These are phyloP conservation scores for Lordiphosa stackelbergi DNA, from an alignment of 1,140 invertebrate genomes.

Conservation along the genomic window DNA sequence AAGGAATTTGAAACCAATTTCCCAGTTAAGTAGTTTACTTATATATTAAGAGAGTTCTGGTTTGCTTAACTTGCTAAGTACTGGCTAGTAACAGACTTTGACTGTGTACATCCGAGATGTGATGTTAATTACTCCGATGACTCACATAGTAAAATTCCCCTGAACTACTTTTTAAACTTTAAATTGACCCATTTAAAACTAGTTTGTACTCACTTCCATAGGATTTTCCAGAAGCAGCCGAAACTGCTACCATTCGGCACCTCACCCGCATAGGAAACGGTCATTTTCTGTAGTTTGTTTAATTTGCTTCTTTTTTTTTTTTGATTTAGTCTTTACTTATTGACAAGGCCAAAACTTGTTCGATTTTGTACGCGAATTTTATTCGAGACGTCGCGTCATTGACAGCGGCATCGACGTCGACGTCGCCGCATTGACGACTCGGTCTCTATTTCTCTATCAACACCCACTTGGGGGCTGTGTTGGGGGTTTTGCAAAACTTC, in stretches of 20 bases:
- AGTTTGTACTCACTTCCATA: conserved; percentile 85
- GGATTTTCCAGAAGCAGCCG: conserved; percentile 92
- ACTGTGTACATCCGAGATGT: conserved; percentile 15
- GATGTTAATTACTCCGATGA: conserved; percentile 55
- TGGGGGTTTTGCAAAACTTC: conserved; percentile 12
- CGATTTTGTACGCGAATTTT: conserved; percentile 47
- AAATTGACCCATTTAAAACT: conserved; percentile 34
- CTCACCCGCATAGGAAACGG: conserved; percentile 90
- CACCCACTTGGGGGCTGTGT: conserved; percentile 4
- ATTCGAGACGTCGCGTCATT: conserved; percentile 35
- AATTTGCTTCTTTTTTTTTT: conserved; percentile 18
- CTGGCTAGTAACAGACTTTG: neutral
- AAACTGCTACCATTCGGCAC: conserved; percentile 93
- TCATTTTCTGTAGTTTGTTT: conserved; percentile 80
- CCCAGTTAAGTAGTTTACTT: too few relatives aligned
- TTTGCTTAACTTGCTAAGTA: neutral
- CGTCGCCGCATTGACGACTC: conserved; percentile 40
- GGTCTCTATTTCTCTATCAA: conserved; percentile 10
- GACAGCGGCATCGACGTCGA: conserved; percentile 31
- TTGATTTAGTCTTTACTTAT: conserved; percentile 33
- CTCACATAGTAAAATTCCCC: conserved; percentile 47
- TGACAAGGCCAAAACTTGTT: conserved; percentile 35
- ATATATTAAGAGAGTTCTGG: conserved; percentile 9
- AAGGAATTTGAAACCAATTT: neutral
- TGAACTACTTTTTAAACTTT: conserved; percentile 10